phyloP scores from a whole-genome alignment of 2,113 vertebrate genomes.

The Odocoileus virginianus region DNA sequence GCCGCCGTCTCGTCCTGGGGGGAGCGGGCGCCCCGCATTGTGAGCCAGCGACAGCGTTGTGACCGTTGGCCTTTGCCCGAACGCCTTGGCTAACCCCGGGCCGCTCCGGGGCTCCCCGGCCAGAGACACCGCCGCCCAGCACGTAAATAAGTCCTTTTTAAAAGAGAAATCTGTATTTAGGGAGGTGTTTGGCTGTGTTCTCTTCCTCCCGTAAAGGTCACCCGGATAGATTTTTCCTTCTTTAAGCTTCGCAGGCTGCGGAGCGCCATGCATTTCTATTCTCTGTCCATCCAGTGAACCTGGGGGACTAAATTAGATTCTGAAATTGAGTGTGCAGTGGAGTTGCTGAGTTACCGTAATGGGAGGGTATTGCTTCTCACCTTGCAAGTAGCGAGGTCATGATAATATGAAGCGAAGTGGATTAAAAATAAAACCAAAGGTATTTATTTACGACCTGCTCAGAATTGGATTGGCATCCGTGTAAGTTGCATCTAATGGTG shows the following conservation, averaged over 20 bases:
- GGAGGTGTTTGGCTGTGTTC: conserved; percentile 39
- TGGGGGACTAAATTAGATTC: conserved; percentile 79
- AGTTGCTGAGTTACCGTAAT: conserved; percentile 50
- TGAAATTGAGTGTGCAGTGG: conserved; percentile 78
- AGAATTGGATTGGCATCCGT: conserved; percentile 62
- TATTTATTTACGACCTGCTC: conserved; percentile 64
- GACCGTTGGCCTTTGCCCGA: rapidly evolving
- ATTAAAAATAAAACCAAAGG: conserved; percentile 74
- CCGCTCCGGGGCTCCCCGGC: rapidly evolving
- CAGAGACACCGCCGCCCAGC: rapidly evolving
- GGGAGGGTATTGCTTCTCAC: conserved; percentile 72
- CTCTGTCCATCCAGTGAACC: conserved; percentile 72
- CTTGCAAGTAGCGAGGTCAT: conserved; percentile 63
- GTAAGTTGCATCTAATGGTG: conserved; percentile 41
- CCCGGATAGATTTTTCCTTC: conserved; percentile 56
- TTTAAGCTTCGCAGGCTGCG: conserved; percentile 42
- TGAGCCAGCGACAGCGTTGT: rapidly evolving
- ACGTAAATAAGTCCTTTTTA: not conserved
- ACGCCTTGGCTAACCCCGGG: rapidly evolving
- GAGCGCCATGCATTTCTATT: conserved; percentile 78
- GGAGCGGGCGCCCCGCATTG: rapidly evolving
- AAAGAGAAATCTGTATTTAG: conserved; percentile 48
- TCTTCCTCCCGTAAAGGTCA: conserved; percentile 52
- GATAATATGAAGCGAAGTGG: conserved; percentile 73
- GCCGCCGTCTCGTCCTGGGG: rapidly evolving